Conservation (phyloP, 2,888 invertebrate species). For the Lepetodrilus schrolli region DNA sequence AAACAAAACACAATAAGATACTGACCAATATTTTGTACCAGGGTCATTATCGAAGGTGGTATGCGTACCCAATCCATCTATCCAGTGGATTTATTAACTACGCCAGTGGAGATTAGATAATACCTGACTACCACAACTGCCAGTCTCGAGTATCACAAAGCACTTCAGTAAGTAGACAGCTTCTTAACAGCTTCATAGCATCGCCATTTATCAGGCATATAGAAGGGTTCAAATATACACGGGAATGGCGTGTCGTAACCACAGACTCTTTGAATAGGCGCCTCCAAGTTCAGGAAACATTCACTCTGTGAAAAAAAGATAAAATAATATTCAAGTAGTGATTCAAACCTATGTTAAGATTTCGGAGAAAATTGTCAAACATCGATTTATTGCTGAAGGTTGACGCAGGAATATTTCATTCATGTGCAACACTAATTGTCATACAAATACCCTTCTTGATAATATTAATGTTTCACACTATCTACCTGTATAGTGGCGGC, state of each 20-base stretch:
- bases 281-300: constrained; percentile 95
- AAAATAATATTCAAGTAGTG: too few relatives aligned
- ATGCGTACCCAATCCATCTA: too few relatives aligned
- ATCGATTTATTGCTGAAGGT: too few relatives aligned
- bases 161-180: constrained; percentile 82
- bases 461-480: background rate
- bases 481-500: constrained; percentile 92
- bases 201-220: constrained; percentile 94
- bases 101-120: too few relatives aligned
- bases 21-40: too few relatives aligned
- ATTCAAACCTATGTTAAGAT: too few relatives aligned
- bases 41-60: too few relatives aligned
- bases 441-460: too few relatives aligned
- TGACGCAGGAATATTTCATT: too few relatives aligned
- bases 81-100: too few relatives aligned
- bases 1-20: background rate
- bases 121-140: background rate
- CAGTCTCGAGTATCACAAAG: background rate
- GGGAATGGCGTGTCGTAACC: constrained; percentile 99
- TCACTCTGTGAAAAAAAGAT: constrained; percentile 81
- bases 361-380: too few relatives aligned
- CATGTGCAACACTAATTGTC: too few relatives aligned
- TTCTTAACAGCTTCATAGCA: constrained; percentile 88
- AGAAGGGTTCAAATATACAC: constrained; percentile 95
- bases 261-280: constrained; percentile 90